Base-by-base conservation (phyloP, 2,113 vertebrate species). In the Sturnus vulgaris region DNA sequence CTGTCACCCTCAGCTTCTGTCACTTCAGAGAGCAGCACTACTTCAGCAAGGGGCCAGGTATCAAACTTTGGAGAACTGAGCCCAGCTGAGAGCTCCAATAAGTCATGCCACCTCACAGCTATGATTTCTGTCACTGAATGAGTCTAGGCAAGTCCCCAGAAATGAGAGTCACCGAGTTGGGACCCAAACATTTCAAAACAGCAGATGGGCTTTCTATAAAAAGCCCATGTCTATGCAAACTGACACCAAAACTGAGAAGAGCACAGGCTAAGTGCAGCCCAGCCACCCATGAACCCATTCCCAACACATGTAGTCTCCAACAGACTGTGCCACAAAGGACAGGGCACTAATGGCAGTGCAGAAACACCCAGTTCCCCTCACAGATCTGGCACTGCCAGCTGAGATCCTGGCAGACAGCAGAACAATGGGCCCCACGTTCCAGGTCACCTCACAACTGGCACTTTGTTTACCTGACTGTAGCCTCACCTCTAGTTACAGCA, bases 251-350 rank as follows among this genome's bases (percentile, higher is more conserved):
- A 44, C 0, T 0, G 55, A 79, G 40, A 86, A 50, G 16, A 88
- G 31, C 30, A 66, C 10, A 37, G 71, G 47, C 68, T 68, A 81
- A 92, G 30, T 2, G 10, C 47, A 90, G 66, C 31, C 23, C 55
- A 65, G 59, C 16, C 59, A 92, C 28, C 55, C 16, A 16, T 6
- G 30, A 90, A 70, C 7, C 11, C 0, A 0, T 28, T 21, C 24
- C 28, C 33, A 86, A 0, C 7, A 60, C 8, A 4, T 0, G 7
- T 0, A 0, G 31, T 31, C 53, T 72, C 78, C 70, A 72, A 50
- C 4, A 59, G 31, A 60, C 46, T 0, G 4, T 16, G 10, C 39
- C 75, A 61, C 10, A 33, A 52, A 79, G 28, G 7, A 2, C 42
- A 49, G 50, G 40, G 37, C 47, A 44, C 57, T 61, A 19, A 0